Base-by-base conservation (phyloP, 2,113 vertebrate genomes). In the Ammodytes marinus region DNA sequence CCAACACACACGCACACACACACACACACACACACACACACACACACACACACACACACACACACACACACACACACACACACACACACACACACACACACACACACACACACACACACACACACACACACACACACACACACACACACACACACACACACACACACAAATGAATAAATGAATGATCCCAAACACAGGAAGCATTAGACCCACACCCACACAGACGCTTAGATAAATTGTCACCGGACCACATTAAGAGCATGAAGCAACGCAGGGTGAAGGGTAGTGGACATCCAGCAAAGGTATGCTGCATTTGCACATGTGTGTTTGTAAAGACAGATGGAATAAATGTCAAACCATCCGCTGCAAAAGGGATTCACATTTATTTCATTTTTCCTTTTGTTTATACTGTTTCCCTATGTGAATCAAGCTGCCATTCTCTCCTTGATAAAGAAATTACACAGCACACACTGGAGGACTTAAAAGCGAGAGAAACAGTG, bases 181-280 rank as follows among this genome's bases (percentile, higher is more conserved):
- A 84, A 79, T 65, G 63, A 86, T 84, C 60, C 57, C 37, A 67
- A 75, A 17, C 40, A 49, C 67, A 67, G 53, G 61, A 79, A 74
- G 68, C 69, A 59, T 72, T 55, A 66, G 58, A 72, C 71, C 78
- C 69, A 88, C 78, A 76, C 53, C 7, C 64, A 63, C 50, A 39
- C 46, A 54, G 42, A 13, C 40, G 10, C 52, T 66, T 64, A 61
- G 78, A 85, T 79, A 55, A 75, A 85, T 76, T 78, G 79, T 83
- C 58, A 76, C 58, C 53, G 27, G 40, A 43, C 17, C 66, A 42
- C 4, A 10, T 60, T 86, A 73, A 79, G 70, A 77, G 19, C 63
- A 58, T 2, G 40, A 45, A 55, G 74, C 54, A 63, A n/a, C 8
- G 50, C 78, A 59, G 76, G 84, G 77, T 89, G 84, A 91, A 86